Evolutionary conservation across 2,888 invertebrate genomes (phyloP).

Genomic region (Amorpha juglandis): DNA sequence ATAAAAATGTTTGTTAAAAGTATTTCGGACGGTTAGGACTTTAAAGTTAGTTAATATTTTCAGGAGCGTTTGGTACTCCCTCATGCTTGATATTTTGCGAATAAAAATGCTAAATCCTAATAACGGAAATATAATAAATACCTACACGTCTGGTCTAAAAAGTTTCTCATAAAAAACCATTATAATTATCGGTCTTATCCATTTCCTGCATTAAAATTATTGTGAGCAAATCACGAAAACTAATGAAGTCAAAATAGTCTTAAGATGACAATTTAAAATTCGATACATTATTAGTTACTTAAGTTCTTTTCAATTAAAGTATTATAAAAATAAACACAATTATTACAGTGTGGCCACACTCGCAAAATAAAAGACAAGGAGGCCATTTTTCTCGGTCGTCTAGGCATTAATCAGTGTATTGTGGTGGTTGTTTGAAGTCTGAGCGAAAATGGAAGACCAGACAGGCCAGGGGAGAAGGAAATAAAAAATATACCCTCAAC

Average conservation of each 20-base stretch:
- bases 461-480: slow-evolving; percentile 73
- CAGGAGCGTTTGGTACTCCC: slow-evolving; percentile 10
- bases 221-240: neutral
- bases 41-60: slow-evolving; percentile 23
- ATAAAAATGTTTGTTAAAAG: slow-evolving; percentile 23
- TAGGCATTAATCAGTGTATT: slow-evolving; percentile 71
- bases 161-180: neutral
- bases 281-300: neutral
- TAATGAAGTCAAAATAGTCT: neutral
- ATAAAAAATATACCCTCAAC: slow-evolving; percentile 75
- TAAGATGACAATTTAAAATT: neutral
- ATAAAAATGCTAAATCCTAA: slow-evolving; percentile 19
- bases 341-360: slow-evolving; percentile 13
- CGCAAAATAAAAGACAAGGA: slow-evolving; percentile 22
- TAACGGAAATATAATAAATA: slow-evolving; percentile 8
- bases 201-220: too few relatives aligned
- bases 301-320: neutral
- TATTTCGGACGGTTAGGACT: slow-evolving; percentile 23
- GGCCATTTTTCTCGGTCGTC: slow-evolving; percentile 34
- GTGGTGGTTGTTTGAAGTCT: slow-evolving; percentile 74
- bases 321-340: slow-evolving; percentile 13
- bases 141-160: neutral
- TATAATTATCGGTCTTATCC: neutral
- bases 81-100: slow-evolving; percentile 16
- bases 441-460: slow-evolving; percentile 72